Evolutionary conservation across 2,888 invertebrate species (phyloP).

Genomic region (Drosophila heteroneura): DNA sequence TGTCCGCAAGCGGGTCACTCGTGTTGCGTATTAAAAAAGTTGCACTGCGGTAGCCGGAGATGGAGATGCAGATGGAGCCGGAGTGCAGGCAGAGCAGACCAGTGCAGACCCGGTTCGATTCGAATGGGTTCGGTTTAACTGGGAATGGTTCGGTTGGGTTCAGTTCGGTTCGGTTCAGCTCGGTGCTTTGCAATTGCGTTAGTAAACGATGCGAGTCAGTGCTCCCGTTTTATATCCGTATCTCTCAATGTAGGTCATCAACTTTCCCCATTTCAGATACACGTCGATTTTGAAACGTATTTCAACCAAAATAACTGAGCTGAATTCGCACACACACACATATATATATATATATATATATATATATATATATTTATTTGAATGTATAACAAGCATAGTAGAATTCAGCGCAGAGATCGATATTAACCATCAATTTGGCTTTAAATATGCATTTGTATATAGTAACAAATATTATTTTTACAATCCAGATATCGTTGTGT

Average conservation of each 20-base stretch:
- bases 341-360: neutral
- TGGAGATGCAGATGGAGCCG: conserved; percentile 7
- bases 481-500: neutral
- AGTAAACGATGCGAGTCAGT: conserved; percentile 20
- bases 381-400: neutral
- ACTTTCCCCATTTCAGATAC: conserved; percentile 48
- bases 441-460: neutral
- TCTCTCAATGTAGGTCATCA: conserved; percentile 43
- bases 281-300: conserved; percentile 40
- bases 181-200: neutral
- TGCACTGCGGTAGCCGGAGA: conserved; percentile 42
- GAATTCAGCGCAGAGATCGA: conserved; percentile 4
- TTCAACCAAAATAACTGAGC: conserved; percentile 21
- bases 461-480: neutral
- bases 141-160: neutral
- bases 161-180: conserved; percentile 4
- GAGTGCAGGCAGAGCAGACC: neutral
- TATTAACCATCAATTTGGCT: neutral
- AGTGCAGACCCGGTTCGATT: neutral
- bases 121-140: neutral
- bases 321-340: conserved; percentile 2
- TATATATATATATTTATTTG: neutral
- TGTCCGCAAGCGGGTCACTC: conserved; percentile 82
- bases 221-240: conserved; percentile 26
- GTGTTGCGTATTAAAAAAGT: conserved; percentile 81